phyloP scores from a whole-genome alignment of 2,113 vertebrate species.

The Xenopus borealis region DNA sequence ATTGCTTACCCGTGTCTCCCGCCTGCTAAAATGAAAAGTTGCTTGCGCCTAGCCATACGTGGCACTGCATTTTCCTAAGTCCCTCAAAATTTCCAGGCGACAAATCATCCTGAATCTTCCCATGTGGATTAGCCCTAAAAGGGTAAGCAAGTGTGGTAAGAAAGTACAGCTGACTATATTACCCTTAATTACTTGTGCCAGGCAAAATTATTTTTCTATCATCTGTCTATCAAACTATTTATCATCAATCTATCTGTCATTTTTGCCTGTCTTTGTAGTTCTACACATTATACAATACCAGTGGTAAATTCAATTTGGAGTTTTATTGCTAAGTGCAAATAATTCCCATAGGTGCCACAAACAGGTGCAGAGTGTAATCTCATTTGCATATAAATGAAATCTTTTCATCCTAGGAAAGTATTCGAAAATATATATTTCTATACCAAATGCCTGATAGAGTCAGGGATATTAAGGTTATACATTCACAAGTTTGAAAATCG shows the following conservation, averaged over 20 bases:
- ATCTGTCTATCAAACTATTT: background rate
- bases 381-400: slow-evolving; percentile 80
- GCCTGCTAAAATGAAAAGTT: no score
- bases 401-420: slow-evolving; percentile 70
- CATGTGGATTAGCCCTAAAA: no score
- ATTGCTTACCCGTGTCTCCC: no score
- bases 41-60: no score
- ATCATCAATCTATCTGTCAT: no score
- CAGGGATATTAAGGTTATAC: slow-evolving; percentile 64
- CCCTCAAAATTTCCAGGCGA: no score
- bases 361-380: slow-evolving; percentile 63
- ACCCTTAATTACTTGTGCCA: no score
- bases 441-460: slow-evolving; percentile 63
- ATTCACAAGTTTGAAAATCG: slow-evolving; percentile 55
- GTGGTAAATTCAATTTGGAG: slow-evolving; percentile 69
- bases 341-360: slow-evolving; percentile 67
- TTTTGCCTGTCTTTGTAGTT: slow-evolving; percentile 47
- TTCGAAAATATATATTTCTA: slow-evolving; percentile 68
- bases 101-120: no score
- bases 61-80: no score
- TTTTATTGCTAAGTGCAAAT: slow-evolving; percentile 79
- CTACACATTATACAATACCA: slow-evolving; percentile 54
- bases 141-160: no score
- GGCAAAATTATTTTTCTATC: no score
- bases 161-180: no score